Conservation (phyloP, 1,140 invertebrate genomes). For the Heliconius nattereri region DNA sequence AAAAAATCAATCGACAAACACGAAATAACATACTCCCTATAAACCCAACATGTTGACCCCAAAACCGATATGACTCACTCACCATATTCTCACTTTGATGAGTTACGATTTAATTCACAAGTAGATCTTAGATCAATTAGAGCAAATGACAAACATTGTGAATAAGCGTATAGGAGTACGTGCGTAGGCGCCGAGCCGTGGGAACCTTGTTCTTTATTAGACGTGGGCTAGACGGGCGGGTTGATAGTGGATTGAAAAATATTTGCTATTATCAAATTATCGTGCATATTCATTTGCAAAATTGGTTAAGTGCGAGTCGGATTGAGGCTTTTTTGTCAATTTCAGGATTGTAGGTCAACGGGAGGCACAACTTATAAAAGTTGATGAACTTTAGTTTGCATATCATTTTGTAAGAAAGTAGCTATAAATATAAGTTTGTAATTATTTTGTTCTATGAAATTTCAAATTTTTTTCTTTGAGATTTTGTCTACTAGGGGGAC, state of each 20-base stretch:
- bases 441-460: too few relatives aligned
- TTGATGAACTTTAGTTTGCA: too few relatives aligned
- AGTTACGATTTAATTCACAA: slow-evolving; percentile 68
- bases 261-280: not conserved
- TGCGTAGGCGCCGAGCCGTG: slow-evolving; percentile 70
- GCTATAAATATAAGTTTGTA: too few relatives aligned
- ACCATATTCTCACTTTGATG: slow-evolving; percentile 42
- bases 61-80: slow-evolving; percentile 26
- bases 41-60: slow-evolving; percentile 9
- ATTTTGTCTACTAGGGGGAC: too few relatives aligned
- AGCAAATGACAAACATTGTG: slow-evolving; percentile 71
- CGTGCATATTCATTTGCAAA: not conserved
- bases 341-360: too few relatives aligned
- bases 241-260: slow-evolving; percentile 29
- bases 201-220: slow-evolving; percentile 62
- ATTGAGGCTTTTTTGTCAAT: too few relatives aligned
- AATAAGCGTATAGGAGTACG: slow-evolving; percentile 47
- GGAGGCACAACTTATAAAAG: too few relatives aligned
- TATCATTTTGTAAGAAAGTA: too few relatives aligned
- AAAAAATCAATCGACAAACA: not conserved
- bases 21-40: not conserved
- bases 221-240: slow-evolving; percentile 54
- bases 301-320: too few relatives aligned
- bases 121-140: slow-evolving; percentile 75
- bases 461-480: too few relatives aligned